Evolutionary conservation across 53 echinoderm and acorn worm species (phyloP).

Genomic region (Mesocentrotus franciscanus): DNA sequence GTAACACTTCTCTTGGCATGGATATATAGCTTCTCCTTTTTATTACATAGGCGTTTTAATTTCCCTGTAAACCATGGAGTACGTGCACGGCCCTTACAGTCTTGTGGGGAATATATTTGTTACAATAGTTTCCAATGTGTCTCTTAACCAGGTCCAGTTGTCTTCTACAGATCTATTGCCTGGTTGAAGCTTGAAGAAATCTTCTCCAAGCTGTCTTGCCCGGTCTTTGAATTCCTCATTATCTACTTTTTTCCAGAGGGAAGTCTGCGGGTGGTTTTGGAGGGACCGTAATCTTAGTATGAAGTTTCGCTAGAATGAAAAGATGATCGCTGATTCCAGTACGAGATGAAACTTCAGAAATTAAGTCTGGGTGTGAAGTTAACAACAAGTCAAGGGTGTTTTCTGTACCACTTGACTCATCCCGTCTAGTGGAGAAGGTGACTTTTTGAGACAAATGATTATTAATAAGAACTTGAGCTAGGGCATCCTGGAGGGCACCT

Average conservation of each 20-base stretch:
- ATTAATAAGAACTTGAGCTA: neutral
- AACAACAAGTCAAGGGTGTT: neutral
- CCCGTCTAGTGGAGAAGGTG: neutral
- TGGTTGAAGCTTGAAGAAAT: neutral
- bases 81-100: neutral
- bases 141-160: neutral
- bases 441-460: constrained; percentile 20
- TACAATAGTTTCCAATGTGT: neutral
- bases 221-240: neutral
- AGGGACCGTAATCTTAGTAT: neutral
- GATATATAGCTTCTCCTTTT: neutral
- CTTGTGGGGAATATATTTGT: too few species aligned
- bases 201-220: neutral
- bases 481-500: neutral
- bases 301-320: too few species aligned
- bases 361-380: too few species aligned
- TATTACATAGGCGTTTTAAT: neutral
- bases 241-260: too few species aligned
- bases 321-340: neutral
- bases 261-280: constrained; percentile 11
- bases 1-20: neutral
- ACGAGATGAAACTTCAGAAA: neutral
- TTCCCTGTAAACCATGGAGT: neutral
- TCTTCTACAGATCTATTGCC: neutral
- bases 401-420: constrained; percentile 17